phyloP scores from a whole-genome alignment of 2,888 invertebrate genomes.

The Mesorhabditis belari region DNA sequence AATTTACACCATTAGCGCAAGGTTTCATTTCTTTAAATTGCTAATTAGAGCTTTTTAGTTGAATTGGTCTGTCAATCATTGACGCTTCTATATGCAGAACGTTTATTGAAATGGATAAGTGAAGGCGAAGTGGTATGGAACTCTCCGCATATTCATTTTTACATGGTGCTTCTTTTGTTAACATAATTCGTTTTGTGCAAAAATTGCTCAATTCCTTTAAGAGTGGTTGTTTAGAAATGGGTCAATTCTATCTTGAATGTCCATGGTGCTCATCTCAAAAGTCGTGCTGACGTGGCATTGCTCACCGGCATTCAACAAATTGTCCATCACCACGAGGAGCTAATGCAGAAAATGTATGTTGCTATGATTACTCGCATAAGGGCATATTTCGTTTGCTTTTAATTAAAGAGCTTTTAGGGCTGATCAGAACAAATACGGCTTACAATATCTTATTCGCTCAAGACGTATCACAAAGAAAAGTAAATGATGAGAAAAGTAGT shows the following conservation, averaged over 20 bases:
- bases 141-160: constrained; percentile 79
- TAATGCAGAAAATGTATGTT: constrained; percentile 22
- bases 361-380: not conserved
- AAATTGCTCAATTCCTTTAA: not conserved
- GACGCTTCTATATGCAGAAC: constrained; percentile 70
- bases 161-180: constrained; percentile 58
- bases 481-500: too few relatives aligned
- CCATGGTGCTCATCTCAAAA: constrained; percentile 39
- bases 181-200: not conserved
- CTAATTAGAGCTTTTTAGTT: constrained; percentile 64
- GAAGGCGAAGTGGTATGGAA: constrained; percentile 63
- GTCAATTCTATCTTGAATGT: constrained; percentile 26
- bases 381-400: not conserved
- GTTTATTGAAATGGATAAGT: constrained; percentile 68
- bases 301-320: constrained; percentile 44
- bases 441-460: constrained; percentile 21
- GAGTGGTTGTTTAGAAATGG: constrained; percentile 33
- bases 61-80: constrained; percentile 68
- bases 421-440: constrained; percentile 29
- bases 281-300: constrained; percentile 25
- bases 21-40: too few relatives aligned
- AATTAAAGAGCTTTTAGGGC: constrained; percentile 24
- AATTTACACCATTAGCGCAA: constrained; percentile 70
- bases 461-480: constrained; percentile 11
- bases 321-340: constrained; percentile 24